Conservation (phyloP, 2,888 invertebrate genomes). For the Calliscelio sp. region DNA sequence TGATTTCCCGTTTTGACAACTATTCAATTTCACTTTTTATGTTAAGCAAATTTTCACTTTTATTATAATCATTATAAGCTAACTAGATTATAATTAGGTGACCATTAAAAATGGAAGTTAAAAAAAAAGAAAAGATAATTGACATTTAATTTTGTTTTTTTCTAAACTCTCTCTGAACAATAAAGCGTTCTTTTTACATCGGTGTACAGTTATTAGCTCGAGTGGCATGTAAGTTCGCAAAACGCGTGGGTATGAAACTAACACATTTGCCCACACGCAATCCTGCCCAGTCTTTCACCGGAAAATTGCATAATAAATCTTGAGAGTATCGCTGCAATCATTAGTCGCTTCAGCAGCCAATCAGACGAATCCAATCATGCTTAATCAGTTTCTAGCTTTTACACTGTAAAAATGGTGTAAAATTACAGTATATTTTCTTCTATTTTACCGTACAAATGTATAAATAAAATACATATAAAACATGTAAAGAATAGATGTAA, state of each 20-base stretch:
- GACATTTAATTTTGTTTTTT: conserved; percentile 33
- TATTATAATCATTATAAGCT: too few species aligned
- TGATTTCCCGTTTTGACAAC: too few species aligned
- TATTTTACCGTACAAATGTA: too few species aligned
- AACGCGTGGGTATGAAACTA: conserved; percentile 66
- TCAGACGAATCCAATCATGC: conserved; percentile 38
- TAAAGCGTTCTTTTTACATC: conserved; percentile 32
- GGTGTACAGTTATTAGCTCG: conserved; percentile 57
- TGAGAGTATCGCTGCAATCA: conserved; percentile 54
- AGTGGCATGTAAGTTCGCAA: conserved; percentile 50
- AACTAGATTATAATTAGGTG: too few species aligned
- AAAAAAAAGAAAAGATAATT: conserved; percentile 11
- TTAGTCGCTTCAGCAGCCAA: conserved; percentile 59
- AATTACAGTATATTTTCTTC: too few species aligned
- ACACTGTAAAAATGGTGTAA: neutral
- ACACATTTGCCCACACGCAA: conserved; percentile 69
- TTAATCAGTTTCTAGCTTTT: conserved; percentile 31
- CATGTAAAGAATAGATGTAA: too few species aligned
- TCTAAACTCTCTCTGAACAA: conserved; percentile 44
- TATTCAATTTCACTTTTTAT: too few species aligned
- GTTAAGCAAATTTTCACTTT: too few species aligned
- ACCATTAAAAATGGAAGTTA: too few species aligned
- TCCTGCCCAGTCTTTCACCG: conserved; percentile 70
- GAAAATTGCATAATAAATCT: conserved; percentile 72
- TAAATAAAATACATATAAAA: too few species aligned